Evolutionary conservation across 2,888 invertebrate species (phyloP).

Genomic region (Perizoma flavofasciatum): DNA sequence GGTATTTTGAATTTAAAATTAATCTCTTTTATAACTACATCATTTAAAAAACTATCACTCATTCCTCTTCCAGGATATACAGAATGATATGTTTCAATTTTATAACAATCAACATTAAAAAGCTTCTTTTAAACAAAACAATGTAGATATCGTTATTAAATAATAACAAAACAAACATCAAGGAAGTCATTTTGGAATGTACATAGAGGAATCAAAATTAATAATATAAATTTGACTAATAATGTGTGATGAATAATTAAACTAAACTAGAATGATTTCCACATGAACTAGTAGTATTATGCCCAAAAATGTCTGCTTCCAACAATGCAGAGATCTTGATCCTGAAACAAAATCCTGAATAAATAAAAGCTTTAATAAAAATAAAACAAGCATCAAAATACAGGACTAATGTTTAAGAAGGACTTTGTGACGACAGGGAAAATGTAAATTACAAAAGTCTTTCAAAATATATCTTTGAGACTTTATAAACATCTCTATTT

Average conservation of each 20-base stretch:
- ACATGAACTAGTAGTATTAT: conserved; percentile 68
- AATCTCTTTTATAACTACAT: conserved; percentile 39
- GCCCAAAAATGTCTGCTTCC: conserved; percentile 67
- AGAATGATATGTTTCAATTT: conserved; percentile 69
- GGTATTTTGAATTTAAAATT: conserved; percentile 36
- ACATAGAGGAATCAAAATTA: conserved; percentile 5
- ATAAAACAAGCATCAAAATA: conserved; percentile 17
- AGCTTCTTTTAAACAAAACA: background rate
- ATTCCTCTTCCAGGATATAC: conserved; percentile 60
- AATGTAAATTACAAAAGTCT: conserved; percentile 13
- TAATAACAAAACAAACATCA: background rate
- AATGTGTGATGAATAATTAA: background rate
- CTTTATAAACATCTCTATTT: conserved; percentile 8
- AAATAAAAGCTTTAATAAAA: conserved; percentile 25
- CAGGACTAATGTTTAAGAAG: conserved; percentile 21
- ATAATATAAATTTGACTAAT: conserved; percentile 11
- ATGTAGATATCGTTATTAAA: no score
- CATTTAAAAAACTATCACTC: conserved; percentile 62
- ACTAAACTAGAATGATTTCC: conserved; percentile 60
- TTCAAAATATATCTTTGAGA: conserved; percentile 16
- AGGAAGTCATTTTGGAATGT: conserved; percentile 2
- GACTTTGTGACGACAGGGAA: conserved; percentile 20
- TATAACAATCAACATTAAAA: conserved; percentile 18
- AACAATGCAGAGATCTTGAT: conserved; percentile 62
- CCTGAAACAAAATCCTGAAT: conserved; percentile 64